phyloP scores from a whole-genome alignment of 2,113 vertebrate genomes.

The Callipepla californica region DNA sequence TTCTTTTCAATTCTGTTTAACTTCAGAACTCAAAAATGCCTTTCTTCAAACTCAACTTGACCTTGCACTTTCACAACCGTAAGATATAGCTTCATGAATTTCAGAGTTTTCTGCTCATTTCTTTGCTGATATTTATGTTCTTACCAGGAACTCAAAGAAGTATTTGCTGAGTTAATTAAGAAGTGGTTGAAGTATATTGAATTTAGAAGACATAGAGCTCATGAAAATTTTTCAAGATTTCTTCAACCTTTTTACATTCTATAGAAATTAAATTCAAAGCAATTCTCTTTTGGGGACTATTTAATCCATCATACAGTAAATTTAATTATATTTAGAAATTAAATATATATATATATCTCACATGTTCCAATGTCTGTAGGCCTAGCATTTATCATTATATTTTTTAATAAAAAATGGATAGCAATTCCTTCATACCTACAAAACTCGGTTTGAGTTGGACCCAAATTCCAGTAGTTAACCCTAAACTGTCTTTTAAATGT shows the following conservation, averaged over 20 bases:
- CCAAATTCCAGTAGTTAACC: not conserved
- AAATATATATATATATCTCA: not conserved
- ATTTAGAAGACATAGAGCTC: not conserved
- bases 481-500: not conserved
- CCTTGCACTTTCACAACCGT: not conserved
- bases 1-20: not conserved
- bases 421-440: not conserved
- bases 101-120: not conserved
- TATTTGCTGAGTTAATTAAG: not conserved
- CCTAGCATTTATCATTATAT: not conserved
- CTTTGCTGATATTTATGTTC: not conserved
- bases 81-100: not conserved
- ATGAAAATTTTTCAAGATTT: not conserved
- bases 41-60: not conserved
- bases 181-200: not conserved
- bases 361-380: not conserved
- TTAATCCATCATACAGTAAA: not conserved
- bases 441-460: not conserved
- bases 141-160: not conserved
- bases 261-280: not conserved
- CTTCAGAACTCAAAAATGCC: not conserved
- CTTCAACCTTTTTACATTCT: not conserved
- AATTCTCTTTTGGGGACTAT: not conserved
- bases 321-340: not conserved
- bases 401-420: not conserved